Base-by-base conservation (phyloP, 2,797 vertebrate species). In the Halcyon chelicuti region DNA sequence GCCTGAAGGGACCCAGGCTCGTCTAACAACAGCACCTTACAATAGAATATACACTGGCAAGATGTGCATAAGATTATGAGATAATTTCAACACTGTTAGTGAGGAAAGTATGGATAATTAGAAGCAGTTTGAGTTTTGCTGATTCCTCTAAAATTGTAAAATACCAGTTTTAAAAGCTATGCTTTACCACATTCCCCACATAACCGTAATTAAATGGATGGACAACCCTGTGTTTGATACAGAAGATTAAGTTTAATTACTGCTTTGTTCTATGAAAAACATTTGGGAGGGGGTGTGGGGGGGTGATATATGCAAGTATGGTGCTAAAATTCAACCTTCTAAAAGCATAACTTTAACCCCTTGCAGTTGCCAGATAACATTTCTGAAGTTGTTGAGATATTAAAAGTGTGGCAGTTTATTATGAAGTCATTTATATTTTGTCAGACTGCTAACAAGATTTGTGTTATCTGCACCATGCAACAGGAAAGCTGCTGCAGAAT, bases 341-440 rank as follows among this genome's bases (percentile, higher is more conserved):
- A 55, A 77, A 94, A 85, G 37, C 80, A 57, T 85, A 91, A 88
- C 23, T 95, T 91, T 79, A 97, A 84, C 40, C 72, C 68, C 72
- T 82, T 97, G 94, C n/a, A 93, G 94, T 76, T 88, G 63, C 58
- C 91, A 97, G 94, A 97, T 97, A 97, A 97, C 84, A 77, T 93
- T 93, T 94, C 60, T 84, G 92, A 90, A 83, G 93, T 95, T 93
- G 65, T 83, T 94, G 91, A 96, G 92, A 96, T 97, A 95, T 89
- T 96, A 93, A 91, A 96, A 76, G 85, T 57, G 58, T 89, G 70
- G 90, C 40, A 87, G 79, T 95, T 97, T 95, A 95, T 96, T 97
- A 92, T 96, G 82, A 96, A 97, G 62, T 61, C 93, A 90, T 94
- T 97, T 97, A 93, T 96, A 94, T 89, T 97, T 95, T 96, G 87